phyloP scores from a whole-genome alignment of 2,113 vertebrate genomes.

The Trogon melanurus region DNA sequence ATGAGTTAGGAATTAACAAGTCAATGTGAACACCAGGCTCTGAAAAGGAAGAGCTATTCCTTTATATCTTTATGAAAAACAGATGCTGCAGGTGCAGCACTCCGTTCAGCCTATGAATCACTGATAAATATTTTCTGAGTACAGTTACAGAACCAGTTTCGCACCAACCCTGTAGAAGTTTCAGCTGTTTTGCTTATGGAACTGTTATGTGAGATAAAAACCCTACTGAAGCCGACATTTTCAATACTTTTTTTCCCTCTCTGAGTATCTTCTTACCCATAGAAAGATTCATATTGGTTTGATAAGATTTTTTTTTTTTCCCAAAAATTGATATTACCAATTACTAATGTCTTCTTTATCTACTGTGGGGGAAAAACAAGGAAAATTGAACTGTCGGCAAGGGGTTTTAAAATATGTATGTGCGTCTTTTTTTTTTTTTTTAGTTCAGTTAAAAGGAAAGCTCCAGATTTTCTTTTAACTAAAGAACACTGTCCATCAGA shows the following conservation, averaged over 20 bases:
- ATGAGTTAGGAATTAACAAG: neutral
- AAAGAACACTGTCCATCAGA: neutral
- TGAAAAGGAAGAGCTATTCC: neutral
- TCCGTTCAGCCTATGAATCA: neutral
- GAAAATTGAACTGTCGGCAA: neutral
- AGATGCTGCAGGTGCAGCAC: neutral
- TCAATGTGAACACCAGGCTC: neutral
- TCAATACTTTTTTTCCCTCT: neutral
- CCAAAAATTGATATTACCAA: neutral
- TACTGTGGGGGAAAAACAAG: neutral
- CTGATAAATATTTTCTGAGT: neutral
- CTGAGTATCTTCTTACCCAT: neutral
- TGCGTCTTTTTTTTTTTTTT: neutral
- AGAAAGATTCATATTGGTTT: neutral
- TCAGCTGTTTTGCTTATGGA: neutral
- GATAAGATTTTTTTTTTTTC: neutral
- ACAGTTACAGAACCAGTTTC: conserved; percentile 22
- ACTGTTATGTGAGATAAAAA: neutral
- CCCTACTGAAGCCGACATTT: neutral
- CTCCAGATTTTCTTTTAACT: neutral
- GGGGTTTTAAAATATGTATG: neutral
- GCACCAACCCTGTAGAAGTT: neutral
- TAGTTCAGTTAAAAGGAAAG: neutral
- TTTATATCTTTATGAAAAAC: neutral
- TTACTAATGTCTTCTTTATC: neutral